Evolutionary conservation across 2,797 vertebrate genomes (phyloP).

Genomic region (Enteromius viviparus): DNA sequence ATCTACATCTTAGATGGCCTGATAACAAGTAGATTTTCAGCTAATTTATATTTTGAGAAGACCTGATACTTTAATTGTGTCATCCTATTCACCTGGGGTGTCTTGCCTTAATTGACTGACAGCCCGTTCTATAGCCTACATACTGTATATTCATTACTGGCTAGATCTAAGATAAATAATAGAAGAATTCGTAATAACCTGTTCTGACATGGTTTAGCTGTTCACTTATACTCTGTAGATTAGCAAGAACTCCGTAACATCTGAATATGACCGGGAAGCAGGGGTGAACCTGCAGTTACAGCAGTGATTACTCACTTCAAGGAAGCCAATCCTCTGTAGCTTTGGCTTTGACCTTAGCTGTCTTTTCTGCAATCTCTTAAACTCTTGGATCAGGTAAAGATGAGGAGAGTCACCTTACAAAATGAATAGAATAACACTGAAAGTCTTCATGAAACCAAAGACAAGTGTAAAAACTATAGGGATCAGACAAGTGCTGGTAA

Average conservation of each 20-base stretch:
- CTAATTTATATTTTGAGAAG: background rate
- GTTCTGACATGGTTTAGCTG: conserved; percentile 8
- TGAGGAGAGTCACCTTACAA: background rate
- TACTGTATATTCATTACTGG: background rate
- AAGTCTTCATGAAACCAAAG: conserved; percentile 15
- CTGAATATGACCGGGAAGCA: background rate
- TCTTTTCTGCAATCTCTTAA: conserved; percentile 12
- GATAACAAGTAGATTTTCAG: background rate
- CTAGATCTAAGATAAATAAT: background rate
- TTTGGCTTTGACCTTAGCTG: background rate
- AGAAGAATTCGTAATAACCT: background rate
- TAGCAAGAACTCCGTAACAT: background rate
- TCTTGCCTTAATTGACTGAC: background rate
- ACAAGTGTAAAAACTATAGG: background rate
- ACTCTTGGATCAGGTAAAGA: conserved; percentile 13
- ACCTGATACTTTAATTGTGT: background rate
- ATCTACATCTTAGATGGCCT: background rate
- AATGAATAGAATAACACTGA: background rate
- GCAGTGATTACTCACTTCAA: background rate
- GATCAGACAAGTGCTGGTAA: background rate
- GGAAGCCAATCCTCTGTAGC: conserved; percentile 7
- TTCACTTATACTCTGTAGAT: background rate
- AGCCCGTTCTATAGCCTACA: background rate
- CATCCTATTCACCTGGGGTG: background rate
- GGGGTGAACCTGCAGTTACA: background rate